Evolutionary conservation across 2,113 vertebrate genomes (phyloP).

Genomic region (Gymnogyps californianus): DNA sequence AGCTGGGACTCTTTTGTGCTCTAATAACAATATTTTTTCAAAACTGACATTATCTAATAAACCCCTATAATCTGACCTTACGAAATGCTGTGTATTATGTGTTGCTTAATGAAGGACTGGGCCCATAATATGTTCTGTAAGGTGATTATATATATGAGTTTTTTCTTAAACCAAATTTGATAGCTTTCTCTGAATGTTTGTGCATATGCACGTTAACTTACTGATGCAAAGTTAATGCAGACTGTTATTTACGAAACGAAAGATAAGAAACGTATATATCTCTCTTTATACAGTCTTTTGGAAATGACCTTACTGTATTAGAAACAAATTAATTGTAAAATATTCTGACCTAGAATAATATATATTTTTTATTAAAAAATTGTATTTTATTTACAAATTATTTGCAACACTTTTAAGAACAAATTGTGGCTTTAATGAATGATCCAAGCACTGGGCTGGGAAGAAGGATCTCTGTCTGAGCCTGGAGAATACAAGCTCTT

Average conservation of each 20-base stretch:
- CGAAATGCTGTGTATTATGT: not conserved
- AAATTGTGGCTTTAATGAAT: not conserved
- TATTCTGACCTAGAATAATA: not conserved
- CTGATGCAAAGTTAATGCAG: not conserved
- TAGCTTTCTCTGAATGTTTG: not conserved
- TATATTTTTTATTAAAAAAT: not conserved
- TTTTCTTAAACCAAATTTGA: not conserved
- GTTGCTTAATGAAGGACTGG: not conserved
- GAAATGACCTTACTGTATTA: not conserved
- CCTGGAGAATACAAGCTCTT: not conserved
- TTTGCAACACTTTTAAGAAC: not conserved
- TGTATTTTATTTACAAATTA: not conserved
- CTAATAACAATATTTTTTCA: not conserved
- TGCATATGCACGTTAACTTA: not conserved
- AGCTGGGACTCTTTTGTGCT: not conserved
- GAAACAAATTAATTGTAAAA: not conserved
- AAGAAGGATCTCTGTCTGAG: not conserved
- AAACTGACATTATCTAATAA: not conserved
- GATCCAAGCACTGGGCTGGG: not conserved
- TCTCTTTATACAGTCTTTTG: not conserved
- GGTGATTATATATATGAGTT: not conserved
- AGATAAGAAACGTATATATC: not conserved
- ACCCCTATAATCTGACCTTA: not conserved
- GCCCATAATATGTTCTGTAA: not conserved
- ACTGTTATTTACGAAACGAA: not conserved